These are phyloP conservation scores for Hypsibius dujardini DNA, from an alignment of 1,140 invertebrate genomes.

Conservation along the genomic window DNA sequence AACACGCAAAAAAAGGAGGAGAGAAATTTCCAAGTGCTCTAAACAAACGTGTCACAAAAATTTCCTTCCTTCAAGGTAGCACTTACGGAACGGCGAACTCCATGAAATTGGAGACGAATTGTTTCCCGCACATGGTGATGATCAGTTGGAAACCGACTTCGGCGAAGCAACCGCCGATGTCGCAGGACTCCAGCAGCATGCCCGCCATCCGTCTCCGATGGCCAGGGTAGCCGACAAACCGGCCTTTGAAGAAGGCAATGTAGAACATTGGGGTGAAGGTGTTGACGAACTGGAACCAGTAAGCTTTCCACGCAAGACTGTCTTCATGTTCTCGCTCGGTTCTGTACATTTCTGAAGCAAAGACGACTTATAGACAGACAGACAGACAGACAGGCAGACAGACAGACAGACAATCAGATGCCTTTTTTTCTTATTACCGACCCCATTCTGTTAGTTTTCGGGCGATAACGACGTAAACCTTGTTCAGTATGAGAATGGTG, in stretches of 20 bases:
- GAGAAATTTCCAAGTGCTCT: background rate
- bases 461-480: slow-evolving; percentile 47
- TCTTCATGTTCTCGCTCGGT: slow-evolving; percentile 69
- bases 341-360: slow-evolving; percentile 52
- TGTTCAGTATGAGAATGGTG: slow-evolving; percentile 43
- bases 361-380: slow-evolving; percentile 25
- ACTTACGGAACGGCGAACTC: slow-evolving; percentile 52
- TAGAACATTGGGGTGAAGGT: slow-evolving; percentile 70
- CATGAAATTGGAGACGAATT: slow-evolving; percentile 56
- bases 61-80: background rate
- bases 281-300: slow-evolving; percentile 70
- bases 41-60: background rate
- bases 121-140: slow-evolving; percentile 68
- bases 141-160: slow-evolving; percentile 62
- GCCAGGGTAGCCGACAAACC: slow-evolving; percentile 56
- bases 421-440: no score
- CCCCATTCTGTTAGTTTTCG: slow-evolving; percentile 47
- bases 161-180: slow-evolving; percentile 58
- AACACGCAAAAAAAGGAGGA: background rate
- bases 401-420: slow-evolving; percentile 24
- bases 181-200: slow-evolving; percentile 38
- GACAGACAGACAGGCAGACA: background rate
- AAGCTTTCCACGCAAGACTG: slow-evolving; percentile 63
- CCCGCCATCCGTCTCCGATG: slow-evolving; percentile 31
- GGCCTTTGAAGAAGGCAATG: slow-evolving; percentile 64